Percentiles rank a stretch among this genome's conserved stretches.
These are phyloP conservation scores for Mesoclemmys tuberculata DNA, from an alignment of 2,113 vertebrate species.

Conservation along the genomic window DNA sequence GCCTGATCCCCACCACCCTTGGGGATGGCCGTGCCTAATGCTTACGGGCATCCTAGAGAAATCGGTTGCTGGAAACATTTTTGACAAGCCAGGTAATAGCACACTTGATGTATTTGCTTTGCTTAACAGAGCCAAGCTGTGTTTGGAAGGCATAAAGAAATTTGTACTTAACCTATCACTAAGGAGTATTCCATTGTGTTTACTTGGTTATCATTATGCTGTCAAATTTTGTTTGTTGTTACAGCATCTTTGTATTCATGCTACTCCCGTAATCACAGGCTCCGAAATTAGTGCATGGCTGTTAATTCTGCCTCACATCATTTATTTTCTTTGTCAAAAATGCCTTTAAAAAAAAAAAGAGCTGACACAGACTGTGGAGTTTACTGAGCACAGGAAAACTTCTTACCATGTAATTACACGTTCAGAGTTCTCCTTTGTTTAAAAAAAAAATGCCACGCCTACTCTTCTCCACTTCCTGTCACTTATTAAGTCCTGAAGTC, in stretches of 20 bases:
- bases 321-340: background rate
- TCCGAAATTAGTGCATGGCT: background rate
- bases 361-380: background rate
- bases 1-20: background rate
- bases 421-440: background rate
- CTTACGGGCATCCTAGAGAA: background rate
- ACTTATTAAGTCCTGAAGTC: background rate
- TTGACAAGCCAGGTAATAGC: background rate
- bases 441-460: background rate
- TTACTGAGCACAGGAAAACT: background rate
- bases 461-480: background rate
- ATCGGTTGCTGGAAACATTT: background rate
- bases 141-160: background rate
- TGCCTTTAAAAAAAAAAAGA: background rate
- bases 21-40: background rate
- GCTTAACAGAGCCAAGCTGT: background rate
- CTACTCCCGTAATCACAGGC: background rate
- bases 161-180: background rate
- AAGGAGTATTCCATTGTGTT: background rate
- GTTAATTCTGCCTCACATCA: background rate
- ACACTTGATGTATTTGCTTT: background rate
- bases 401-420: background rate
- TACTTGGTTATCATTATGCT: background rate
- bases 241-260: background rate
- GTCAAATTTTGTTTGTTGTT: background rate